phyloP scores from a whole-genome alignment of 2,888 invertebrate genomes.

The Campaea margaritaria region DNA sequence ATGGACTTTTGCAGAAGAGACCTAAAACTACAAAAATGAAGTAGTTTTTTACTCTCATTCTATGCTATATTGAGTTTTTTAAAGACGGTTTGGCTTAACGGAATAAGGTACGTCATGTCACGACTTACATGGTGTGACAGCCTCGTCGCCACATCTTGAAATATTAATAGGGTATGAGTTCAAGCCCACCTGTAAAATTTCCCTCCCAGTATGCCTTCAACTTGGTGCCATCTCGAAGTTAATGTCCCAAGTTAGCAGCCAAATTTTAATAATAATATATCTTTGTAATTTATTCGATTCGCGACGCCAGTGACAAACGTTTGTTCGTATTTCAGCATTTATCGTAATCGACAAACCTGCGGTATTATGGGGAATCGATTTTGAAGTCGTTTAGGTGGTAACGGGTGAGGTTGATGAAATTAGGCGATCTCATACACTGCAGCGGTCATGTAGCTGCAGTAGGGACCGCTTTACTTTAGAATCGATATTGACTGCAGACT shows the following conservation, averaged over 20 bases:
- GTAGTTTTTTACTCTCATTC: too few species aligned
- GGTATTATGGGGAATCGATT: constrained; percentile 31
- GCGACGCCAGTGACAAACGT: constrained; percentile 58
- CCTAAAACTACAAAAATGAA: too few species aligned
- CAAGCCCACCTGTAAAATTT: background rate
- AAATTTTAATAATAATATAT: constrained; percentile 85
- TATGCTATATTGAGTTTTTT: too few species aligned
- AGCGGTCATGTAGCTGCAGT: too few species aligned
- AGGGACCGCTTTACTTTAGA: too few species aligned
- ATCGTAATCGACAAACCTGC: constrained; percentile 35
- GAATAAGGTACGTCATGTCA: too few species aligned
- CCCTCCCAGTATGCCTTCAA: constrained; percentile 43
- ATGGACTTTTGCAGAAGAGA: too few species aligned
- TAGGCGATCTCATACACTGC: background rate
- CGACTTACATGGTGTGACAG: too few species aligned
- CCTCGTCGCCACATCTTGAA: too few species aligned
- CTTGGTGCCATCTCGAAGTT: constrained; percentile 62
- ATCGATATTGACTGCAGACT: too few species aligned
- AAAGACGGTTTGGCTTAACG: too few species aligned
- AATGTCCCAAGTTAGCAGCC: constrained; percentile 75
- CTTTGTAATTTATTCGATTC: constrained; percentile 82
- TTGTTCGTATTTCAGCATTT: constrained; percentile 43
- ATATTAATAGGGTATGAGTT: too few species aligned
- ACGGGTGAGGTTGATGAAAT: background rate
- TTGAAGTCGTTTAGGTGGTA: constrained; percentile 23